Evolutionary conservation across 2,888 invertebrate species (phyloP).

Genomic region (Drosophila kanekoi): DNA sequence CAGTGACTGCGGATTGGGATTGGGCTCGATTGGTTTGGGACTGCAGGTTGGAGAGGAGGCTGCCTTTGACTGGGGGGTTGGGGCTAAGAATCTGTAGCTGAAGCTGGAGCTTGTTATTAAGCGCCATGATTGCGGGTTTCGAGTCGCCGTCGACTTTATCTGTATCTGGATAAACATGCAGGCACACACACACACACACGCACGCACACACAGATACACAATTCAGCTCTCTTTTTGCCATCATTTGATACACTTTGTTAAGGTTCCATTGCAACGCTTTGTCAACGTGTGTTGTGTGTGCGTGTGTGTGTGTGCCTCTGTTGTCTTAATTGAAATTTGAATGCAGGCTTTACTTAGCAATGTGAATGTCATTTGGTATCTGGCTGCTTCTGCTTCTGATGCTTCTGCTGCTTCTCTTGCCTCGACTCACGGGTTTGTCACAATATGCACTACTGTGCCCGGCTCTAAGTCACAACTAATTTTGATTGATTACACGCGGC

Average conservation of each 20-base stretch:
- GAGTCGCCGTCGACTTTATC: conserved; percentile 39
- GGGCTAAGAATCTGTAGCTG: neutral
- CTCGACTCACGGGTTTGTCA: conserved; percentile 60
- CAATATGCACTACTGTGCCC: conserved; percentile 66
- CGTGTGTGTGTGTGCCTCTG: conserved; percentile 19
- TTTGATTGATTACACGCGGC: conserved; percentile 80
- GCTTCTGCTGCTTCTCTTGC: neutral
- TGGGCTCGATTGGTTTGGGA: neutral
- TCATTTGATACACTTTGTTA: conserved; percentile 4
- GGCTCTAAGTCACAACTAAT: conserved; percentile 81
- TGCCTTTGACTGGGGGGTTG: conserved; percentile 18
- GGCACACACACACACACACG: conserved; percentile 5
- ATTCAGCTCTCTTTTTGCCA: conserved; percentile 12
- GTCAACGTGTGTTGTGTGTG: conserved; percentile 14
- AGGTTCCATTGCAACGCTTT: conserved; percentile 30
- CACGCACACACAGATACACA: conserved; percentile 3
- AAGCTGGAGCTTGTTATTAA: conserved; percentile 45
- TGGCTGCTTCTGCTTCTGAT: conserved; percentile 16
- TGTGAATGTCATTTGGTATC: conserved; percentile 12
- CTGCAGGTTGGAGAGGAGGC: neutral
- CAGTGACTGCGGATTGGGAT: neutral
- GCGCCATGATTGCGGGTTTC: conserved; percentile 47
- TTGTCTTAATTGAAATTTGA: conserved; percentile 49
- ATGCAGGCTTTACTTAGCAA: conserved; percentile 32
- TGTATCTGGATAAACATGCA: conserved; percentile 46